Base-by-base conservation (phyloP, 1,140 invertebrate genomes). In the Brachionus calyciflorus region DNA sequence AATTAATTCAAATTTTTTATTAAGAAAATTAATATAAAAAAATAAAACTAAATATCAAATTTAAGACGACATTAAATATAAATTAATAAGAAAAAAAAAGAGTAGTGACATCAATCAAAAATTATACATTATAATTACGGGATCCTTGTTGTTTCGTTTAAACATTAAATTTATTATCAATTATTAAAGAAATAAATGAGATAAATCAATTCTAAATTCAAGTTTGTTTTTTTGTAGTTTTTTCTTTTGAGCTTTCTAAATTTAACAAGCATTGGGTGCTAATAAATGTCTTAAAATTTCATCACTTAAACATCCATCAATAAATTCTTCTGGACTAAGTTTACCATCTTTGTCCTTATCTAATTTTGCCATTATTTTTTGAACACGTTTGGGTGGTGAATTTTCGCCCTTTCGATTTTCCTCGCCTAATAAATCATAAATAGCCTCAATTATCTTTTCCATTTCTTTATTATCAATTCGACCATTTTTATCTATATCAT, bases 351-450 rank as follows among this genome's bases (percentile, higher is more conserved):
- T 49, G 40, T 77, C 33, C 19, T 49, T 68, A 30, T 77, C 76
- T n/a, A 77, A 10, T 30, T 77, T 77, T 7, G 14, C n/a, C 60
- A 77, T 53, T 5, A 77, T 68, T 57, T 68, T 68, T n/a, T 41
- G 14, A 2, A 69, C 76, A n/a, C 76, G 46, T 30, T 48, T 53
- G n/a, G 33, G 33, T 44, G 76, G 76, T 6, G 60, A 37, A 53
- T 77, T 77, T 46, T 77, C 63, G 12, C 60, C 76, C 46, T 68
- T 77, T 6, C 76, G 60, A n/a, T 77, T 77, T 21, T 77, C 76
- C 41, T 77, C 76, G 9, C 76, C 76, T 17, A 68, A 19, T 19
- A 77, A 57, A 57, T 77, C 76, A 12, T 77, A 77, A 57, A 77
- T 68, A n/a, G 76, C 76, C 26, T 77, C 57, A 28, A 77, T 69